Evolutionary conservation across 2,888 invertebrate species (phyloP).

Genomic region (Scelioninae gen. 1): DNA sequence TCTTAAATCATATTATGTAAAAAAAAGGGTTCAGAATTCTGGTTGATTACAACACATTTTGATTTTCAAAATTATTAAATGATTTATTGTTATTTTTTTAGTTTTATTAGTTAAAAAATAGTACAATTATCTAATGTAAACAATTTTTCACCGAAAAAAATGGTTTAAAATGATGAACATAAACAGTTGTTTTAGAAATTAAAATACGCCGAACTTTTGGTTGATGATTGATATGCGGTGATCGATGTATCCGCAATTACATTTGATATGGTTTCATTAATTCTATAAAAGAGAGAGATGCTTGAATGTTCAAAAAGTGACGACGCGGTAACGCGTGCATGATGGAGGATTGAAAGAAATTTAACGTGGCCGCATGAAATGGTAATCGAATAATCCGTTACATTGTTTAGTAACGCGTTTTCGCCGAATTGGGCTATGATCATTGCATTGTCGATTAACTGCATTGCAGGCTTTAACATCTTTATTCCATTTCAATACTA

Average conservation of each 20-base stretch:
- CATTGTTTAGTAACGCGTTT: conserved; percentile 57
- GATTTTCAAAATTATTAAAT: no score
- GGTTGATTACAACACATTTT: no score
- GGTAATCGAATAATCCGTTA: conserved; percentile 59
- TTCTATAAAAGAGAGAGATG: conserved; percentile 49
- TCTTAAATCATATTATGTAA: no score
- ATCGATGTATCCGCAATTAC: conserved; percentile 61
- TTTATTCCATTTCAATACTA: conserved; percentile 58
- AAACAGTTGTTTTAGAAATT: conserved; percentile 6
- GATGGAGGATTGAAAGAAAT: conserved; percentile 58
- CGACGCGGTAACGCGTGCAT: no score
- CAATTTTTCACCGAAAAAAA: no score
- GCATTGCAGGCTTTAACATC: conserved; percentile 52
- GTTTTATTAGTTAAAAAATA: no score
- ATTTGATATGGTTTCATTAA: conserved; percentile 65
- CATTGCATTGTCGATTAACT: conserved; percentile 59
- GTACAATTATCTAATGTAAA: no score
- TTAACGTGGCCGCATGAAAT: conserved; percentile 43
- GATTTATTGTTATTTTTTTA: no score
- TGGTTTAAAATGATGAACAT: background rate
- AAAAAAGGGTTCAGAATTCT: no score
- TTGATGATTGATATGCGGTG: conserved; percentile 41
- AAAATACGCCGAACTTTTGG: conserved; percentile 11
- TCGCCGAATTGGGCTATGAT: conserved; percentile 49
- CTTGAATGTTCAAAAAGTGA: no score